Percentiles rank a stretch among this genome's conserved stretches.
phyloP scores from a whole-genome alignment of 2,113 vertebrate genomes.

The Ceyx margarethae region DNA sequence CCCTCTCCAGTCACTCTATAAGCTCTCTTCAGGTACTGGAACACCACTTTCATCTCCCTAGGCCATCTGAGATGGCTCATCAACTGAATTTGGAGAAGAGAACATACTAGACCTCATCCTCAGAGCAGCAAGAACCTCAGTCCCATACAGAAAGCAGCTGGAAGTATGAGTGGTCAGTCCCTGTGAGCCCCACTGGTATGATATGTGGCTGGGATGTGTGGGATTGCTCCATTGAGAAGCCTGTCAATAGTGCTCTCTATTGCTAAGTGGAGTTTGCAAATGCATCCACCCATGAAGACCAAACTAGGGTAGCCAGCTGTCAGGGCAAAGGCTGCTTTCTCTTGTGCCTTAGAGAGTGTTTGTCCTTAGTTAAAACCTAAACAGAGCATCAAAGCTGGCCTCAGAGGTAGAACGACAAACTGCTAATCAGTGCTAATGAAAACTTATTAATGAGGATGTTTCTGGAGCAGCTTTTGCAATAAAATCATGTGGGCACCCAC shows the following conservation, averaged over 20 bases:
- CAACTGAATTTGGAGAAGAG: neutral
- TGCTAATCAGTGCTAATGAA: neutral
- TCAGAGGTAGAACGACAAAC: slow-evolving; percentile 28
- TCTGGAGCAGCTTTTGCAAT: slow-evolving; percentile 16
- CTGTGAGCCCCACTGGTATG: neutral
- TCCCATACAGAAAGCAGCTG: neutral
- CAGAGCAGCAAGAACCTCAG: neutral
- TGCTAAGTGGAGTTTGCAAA: neutral
- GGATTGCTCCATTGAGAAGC: neutral
- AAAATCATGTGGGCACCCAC: neutral
- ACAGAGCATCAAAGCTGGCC: neutral
- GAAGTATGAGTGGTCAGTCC: neutral
- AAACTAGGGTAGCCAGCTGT: neutral
- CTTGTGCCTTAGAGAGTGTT: neutral
- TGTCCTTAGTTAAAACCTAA: neutral
- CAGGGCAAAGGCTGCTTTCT: neutral
- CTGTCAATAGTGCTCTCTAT: neutral
- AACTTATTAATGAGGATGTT: neutral
- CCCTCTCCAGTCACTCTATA: too few relatives aligned
- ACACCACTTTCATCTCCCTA: neutral
- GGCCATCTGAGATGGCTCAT: neutral
- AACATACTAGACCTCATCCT: neutral
- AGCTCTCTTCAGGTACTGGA: too few relatives aligned
- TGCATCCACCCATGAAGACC: neutral
- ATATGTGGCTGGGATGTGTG: neutral